A percentile compares a stretch with the other conserved stretches of the same genome.
These are phyloP conservation scores for Phalacrocorax aristotelis DNA, from an alignment of 2,113 vertebrate genomes.

Conservation along the genomic window DNA sequence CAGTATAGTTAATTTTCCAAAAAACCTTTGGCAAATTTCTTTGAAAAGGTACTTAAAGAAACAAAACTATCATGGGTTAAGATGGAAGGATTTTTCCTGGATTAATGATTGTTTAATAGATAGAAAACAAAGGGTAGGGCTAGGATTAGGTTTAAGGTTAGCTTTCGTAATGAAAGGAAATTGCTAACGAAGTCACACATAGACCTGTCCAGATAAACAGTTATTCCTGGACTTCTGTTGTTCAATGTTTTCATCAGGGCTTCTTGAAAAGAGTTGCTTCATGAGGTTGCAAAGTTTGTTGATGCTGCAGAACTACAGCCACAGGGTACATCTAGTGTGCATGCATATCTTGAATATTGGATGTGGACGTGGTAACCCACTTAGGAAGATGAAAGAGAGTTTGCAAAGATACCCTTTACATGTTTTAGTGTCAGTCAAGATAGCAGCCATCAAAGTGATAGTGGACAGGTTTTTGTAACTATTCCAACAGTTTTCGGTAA, in stretches of 20 bases:
- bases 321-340: not conserved
- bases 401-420: not conserved
- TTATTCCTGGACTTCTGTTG: not conserved
- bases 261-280: not conserved
- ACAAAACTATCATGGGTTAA: not conserved
- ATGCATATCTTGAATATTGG: not conserved
- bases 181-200: not conserved
- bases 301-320: not conserved
- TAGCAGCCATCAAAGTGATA: not conserved
- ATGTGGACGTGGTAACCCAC: not conserved
- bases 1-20: not conserved
- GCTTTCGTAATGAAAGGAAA: not conserved
- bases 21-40: not conserved
- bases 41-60: not conserved
- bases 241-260: not conserved
- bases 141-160: not conserved
- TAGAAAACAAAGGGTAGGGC: slow-evolving; percentile 16
- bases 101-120: slow-evolving; percentile 54
- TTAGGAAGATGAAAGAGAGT: not conserved
- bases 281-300: not conserved
- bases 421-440: not conserved
- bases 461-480: not conserved
- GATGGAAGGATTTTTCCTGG: slow-evolving; percentile 25
- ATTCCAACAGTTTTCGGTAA: not conserved
- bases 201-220: not conserved